Base-by-base conservation (phyloP, 30 jellyfish, hydroid and myxozoan genomes). In the Hydractinia symbiolongicarpus region DNA sequence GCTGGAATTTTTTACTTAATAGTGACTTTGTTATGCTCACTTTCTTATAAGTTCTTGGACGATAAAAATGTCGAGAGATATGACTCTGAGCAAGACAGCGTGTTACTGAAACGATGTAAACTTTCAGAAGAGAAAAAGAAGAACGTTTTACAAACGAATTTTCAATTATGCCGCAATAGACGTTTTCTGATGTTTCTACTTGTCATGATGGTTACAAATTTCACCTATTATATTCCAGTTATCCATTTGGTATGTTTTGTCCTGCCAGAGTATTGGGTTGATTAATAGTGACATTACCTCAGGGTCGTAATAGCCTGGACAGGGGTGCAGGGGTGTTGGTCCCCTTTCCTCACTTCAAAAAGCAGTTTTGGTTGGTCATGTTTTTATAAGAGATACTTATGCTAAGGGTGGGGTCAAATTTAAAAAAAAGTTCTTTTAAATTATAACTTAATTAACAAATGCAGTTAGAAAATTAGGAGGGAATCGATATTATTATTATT, bases 191-290 rank as follows among this genome's bases (percentile, higher is more conserved):
- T 77, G 15, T 92, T 95, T 93, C 49, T 86, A 5, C 11, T 80
- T 8, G 79, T 79, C 4, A 86, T 87, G 95, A 87, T 92, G 96
- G 73, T 92, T 50, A 69, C 96, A 61, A 92, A 92, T 66, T 92
- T 86, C 83, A 81, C 95, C 0, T 92, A 92, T 73, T 92, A 92
- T 71, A 92, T 92, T 20, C 98, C 98, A 7, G 81, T 92, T 55
- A 85, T 87, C 19, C 90, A 83, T 83, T 84, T 92, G 96, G 98
- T n/a, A n/a, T n/a, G n/a, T n/a, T n/a, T n/a, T n/a, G n/a, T n/a
- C n/a, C n/a, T n/a, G n/a, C n/a, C n/a, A n/a, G n/a, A n/a, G n/a
- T n/a, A n/a, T n/a, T n/a, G n/a, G n/a, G n/a, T n/a, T n/a, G n/a
- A n/a, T n/a, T n/a, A n/a, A n/a, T n/a, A n/a, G n/a, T n/a, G n/a